Percentiles rank a stretch among this genome's conserved stretches.
Evolutionary conservation across 1,140 invertebrate genomes (phyloP).

Genomic region (Euborellia annulipes): DNA sequence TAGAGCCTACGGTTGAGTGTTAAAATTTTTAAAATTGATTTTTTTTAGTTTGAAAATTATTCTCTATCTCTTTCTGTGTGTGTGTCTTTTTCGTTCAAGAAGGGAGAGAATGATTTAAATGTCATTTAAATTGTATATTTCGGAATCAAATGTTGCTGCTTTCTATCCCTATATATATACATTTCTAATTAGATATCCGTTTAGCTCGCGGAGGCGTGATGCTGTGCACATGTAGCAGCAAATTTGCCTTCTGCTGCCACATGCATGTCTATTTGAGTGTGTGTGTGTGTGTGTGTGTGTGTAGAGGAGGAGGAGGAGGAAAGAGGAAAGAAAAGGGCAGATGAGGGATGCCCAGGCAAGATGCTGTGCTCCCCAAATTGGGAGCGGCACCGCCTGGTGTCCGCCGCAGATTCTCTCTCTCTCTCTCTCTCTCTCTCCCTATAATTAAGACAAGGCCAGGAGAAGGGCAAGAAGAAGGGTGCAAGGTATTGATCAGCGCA

Average conservation of each 20-base stretch:
- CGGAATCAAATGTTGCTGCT: too few relatives aligned
- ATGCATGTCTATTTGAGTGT: not conserved
- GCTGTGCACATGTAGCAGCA: slow-evolving; percentile 3
- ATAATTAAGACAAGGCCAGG: slow-evolving; percentile 40
- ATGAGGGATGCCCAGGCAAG: too few relatives aligned
- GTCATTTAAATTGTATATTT: too few relatives aligned
- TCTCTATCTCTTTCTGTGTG: not conserved
- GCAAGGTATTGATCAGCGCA: too few relatives aligned
- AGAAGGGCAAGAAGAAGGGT: slow-evolving; percentile 23
- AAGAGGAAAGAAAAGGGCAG: slow-evolving; percentile 12
- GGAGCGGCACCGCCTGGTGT: slow-evolving; percentile 26
- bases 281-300: too few relatives aligned
- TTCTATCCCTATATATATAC: slow-evolving; percentile 31
- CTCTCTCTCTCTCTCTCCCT: too few relatives aligned
- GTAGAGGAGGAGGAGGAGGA: slow-evolving; percentile 9
- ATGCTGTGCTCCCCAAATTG: too few relatives aligned
- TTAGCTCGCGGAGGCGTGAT: slow-evolving; percentile 25
- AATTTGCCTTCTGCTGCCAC: not conserved
- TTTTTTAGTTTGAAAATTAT: too few relatives aligned
- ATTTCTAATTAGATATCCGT: slow-evolving; percentile 31
- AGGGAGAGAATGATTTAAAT: too few relatives aligned
- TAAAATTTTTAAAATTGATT: too few relatives aligned
- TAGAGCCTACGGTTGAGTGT: too few relatives aligned
- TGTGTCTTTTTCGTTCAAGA: slow-evolving; percentile 9
- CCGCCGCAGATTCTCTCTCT: slow-evolving; percentile 46